phyloP scores from a whole-genome alignment of 2,113 vertebrate species.

The Cranoglanis bouderius region DNA sequence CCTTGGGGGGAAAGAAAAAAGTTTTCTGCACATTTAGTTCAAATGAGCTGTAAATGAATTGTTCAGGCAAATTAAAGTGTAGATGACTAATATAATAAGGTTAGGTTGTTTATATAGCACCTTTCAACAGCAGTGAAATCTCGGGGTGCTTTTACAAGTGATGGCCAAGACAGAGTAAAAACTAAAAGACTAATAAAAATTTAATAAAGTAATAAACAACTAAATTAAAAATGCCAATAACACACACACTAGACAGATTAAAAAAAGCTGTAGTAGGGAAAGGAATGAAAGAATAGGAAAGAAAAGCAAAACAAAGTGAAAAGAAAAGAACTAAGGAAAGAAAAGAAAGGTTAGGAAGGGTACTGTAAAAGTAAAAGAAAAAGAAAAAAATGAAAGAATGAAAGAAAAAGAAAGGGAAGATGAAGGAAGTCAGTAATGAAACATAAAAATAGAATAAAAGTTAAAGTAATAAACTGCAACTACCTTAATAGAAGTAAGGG shows the following conservation, averaged over 20 bases:
- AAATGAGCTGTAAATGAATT: neutral
- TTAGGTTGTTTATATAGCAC: neutral
- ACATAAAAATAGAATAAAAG: neutral
- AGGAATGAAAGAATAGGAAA: neutral
- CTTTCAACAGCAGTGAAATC: neutral
- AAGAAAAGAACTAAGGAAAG: neutral
- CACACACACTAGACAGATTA: neutral
- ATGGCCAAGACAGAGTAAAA: neutral
- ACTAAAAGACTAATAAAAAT: neutral
- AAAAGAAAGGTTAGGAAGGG: neutral
- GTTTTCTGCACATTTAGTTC: neutral
- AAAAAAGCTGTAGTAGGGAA: neutral
- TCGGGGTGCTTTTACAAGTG: neutral
- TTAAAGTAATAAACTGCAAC: neutral
- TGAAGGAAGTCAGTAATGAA: neutral
- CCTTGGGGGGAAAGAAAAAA: conserved; percentile 68
- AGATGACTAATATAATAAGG: neutral
- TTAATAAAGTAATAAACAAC: neutral
- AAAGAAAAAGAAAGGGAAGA: neutral
- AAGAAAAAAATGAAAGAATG: neutral
- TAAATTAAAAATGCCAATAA: neutral
- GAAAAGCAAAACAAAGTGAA: neutral
- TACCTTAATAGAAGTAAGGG: neutral
- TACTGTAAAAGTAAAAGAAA: neutral
- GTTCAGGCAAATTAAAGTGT: neutral